phyloP scores from a whole-genome alignment of 2,888 invertebrate species.

The Flexamia atlantica region DNA sequence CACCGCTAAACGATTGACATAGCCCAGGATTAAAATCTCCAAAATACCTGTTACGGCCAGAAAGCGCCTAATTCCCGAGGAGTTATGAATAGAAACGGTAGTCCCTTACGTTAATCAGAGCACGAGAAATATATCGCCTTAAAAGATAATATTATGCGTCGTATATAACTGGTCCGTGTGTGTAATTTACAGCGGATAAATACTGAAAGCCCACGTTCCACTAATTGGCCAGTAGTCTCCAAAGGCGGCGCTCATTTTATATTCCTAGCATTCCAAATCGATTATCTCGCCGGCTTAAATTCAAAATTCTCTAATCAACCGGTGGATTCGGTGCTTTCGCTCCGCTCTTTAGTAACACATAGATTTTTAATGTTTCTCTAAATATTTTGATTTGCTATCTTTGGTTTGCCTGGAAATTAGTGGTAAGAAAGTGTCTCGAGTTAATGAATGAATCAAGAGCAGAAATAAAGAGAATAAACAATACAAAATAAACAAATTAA shows the following conservation, averaged over 20 bases:
- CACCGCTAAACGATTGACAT: not conserved
- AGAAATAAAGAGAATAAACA: no score
- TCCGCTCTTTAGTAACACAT: not conserved
- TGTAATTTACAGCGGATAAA: slow-evolving; percentile 35
- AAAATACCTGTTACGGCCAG: slow-evolving; percentile 3
- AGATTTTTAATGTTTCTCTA: not conserved
- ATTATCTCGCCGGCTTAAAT: slow-evolving; percentile 32
- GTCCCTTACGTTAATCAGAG: slow-evolving; percentile 32
- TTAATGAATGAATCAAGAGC: no score
- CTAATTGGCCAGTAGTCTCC: not conserved
- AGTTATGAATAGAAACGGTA: slow-evolving; percentile 35
- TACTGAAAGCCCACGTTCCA: slow-evolving; percentile 38
- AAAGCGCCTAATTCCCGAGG: slow-evolving; percentile 14
- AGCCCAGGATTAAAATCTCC: slow-evolving; percentile 16
- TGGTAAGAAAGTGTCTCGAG: no score
- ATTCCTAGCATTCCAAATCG: slow-evolving; percentile 45
- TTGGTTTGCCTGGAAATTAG: no score
- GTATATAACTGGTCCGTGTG: slow-evolving; percentile 20
- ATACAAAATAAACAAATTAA: no score
- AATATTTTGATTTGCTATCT: no score
- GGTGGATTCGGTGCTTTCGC: slow-evolving; percentile 1
- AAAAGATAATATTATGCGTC: slow-evolving; percentile 45
- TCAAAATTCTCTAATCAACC: slow-evolving; percentile 14
- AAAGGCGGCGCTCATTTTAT: slow-evolving; percentile 37
- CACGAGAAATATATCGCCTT: slow-evolving; percentile 29